Conservation (phyloP, 2,797 vertebrate species). For the Phataginus tricuspis region DNA sequence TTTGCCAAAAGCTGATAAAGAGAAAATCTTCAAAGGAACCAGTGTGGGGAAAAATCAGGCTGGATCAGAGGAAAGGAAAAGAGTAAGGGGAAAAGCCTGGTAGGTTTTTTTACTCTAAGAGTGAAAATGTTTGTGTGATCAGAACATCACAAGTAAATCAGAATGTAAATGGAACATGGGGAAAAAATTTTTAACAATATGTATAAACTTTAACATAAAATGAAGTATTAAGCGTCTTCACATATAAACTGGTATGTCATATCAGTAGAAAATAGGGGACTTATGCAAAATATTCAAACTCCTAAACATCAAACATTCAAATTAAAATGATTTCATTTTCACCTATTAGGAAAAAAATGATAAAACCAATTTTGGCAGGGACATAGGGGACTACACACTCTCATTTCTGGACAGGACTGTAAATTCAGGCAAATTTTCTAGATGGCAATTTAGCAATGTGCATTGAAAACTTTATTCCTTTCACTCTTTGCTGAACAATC, state of each 20-base stretch:
- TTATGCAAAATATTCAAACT: background rate
- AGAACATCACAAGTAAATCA: background rate
- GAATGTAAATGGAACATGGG: background rate
- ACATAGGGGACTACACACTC: background rate
- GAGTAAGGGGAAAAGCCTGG: background rate
- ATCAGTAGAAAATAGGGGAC: background rate
- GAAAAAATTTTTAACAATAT: background rate
- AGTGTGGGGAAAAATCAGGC: background rate
- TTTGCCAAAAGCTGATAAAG: conserved; percentile 7
- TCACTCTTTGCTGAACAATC: background rate
- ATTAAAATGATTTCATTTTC: conserved; percentile 45
- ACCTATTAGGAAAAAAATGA: conserved; percentile 2
- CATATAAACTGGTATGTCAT: background rate
- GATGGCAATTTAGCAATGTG: background rate
- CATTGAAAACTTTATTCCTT: background rate
- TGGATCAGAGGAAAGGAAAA: background rate
- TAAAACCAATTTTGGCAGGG: conserved; percentile 18
- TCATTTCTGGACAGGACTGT: conserved; percentile 11
- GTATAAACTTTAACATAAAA: background rate
- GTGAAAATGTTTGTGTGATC: background rate
- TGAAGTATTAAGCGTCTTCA: background rate
- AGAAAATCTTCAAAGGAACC: background rate
- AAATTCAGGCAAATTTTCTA: conserved; percentile 26
- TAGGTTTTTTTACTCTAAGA: background rate
- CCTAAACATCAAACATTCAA: background rate